Conservation (phyloP, 2,797 vertebrate genomes). For the Brotogeris chrysoptera region DNA sequence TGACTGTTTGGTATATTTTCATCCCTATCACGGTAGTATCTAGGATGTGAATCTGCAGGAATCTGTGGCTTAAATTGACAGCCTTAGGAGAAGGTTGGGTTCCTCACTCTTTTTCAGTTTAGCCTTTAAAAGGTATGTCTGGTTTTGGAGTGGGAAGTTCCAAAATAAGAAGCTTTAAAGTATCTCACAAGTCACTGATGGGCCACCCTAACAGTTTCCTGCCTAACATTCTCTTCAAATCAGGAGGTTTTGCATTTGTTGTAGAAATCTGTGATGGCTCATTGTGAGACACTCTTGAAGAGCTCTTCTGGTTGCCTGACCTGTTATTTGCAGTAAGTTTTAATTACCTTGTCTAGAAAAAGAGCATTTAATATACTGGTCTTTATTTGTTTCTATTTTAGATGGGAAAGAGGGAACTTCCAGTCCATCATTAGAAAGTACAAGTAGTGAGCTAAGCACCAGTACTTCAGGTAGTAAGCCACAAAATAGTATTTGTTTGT, state of each 20-base stretch:
- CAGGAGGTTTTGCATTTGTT: background rate
- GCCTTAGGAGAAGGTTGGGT: background rate
- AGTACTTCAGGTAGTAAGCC: conserved; percentile 85
- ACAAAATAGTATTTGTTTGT: background rate
- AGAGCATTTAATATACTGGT: background rate
- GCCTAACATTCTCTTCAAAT: background rate
- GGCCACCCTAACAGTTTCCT: background rate
- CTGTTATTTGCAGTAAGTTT: background rate
- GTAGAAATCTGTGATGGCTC: background rate
- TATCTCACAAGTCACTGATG: background rate
- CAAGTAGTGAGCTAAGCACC: conserved; percentile 85
- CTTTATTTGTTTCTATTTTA: conserved; percentile 48
- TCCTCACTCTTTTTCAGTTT: background rate
- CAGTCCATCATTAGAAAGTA: conserved; percentile 78
- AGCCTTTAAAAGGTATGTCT: background rate
- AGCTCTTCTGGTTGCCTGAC: background rate
- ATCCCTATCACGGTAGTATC: background rate
- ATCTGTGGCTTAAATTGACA: background rate
- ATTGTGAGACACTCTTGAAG: background rate
- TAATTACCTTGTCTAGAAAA: background rate
- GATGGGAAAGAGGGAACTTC: conserved; percentile 70
- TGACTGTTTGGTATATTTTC: background rate
- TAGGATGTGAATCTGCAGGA: background rate
- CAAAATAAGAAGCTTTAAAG: background rate
- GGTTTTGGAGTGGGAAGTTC: background rate